These are phyloP conservation scores for Microplitis deprimator DNA, from an alignment of 2,888 invertebrate species.

Conservation along the genomic window DNA sequence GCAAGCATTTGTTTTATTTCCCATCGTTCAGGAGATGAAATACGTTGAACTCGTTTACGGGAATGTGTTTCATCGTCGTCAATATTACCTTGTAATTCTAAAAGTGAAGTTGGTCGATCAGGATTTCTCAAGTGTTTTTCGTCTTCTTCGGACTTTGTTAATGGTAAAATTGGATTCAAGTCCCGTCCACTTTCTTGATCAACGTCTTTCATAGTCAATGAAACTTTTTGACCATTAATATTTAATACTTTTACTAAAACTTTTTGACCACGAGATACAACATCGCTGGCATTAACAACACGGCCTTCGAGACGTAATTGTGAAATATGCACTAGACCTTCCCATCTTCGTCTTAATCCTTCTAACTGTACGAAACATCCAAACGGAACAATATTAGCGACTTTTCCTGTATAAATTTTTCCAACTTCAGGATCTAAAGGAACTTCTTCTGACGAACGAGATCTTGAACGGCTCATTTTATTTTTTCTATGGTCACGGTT, in stretches of 20 bases:
- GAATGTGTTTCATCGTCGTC: slow-evolving; percentile 87
- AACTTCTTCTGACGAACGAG: slow-evolving; percentile 68
- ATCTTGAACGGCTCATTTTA: slow-evolving; percentile 59
- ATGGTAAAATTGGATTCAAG: slow-evolving; percentile 87
- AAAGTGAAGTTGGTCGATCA: slow-evolving; percentile 82
- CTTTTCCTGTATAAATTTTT: slow-evolving; percentile 93
- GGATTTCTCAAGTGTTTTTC: slow-evolving; percentile 90
- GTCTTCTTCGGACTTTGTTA: slow-evolving; percentile 76
- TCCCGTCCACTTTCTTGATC: slow-evolving; percentile 96
- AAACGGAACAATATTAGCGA: slow-evolving; percentile 97
- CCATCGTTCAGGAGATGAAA: slow-evolving; percentile 98
- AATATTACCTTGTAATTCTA: slow-evolving; percentile 73
- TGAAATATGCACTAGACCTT: slow-evolving; percentile 98
- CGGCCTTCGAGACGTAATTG: slow-evolving; percentile 93
- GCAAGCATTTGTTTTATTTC: slow-evolving; percentile 89
- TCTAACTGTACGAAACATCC: slow-evolving; percentile 98
- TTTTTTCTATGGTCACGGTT: slow-evolving; percentile 52
- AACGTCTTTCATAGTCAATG: slow-evolving; percentile 97
- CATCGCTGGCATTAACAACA: slow-evolving; percentile 94
- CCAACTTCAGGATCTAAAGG: slow-evolving; percentile 85
- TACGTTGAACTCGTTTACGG: slow-evolving; percentile 88
- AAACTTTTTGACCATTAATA: slow-evolving; percentile 88
- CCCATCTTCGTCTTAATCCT: slow-evolving; percentile 90
- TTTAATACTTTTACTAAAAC: slow-evolving; percentile 92
- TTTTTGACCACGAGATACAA: slow-evolving; percentile 89